Evolutionary conservation across 1,140 invertebrate genomes (phyloP), one percentile per base, ranked within the genome.

Genomic region (Choristoneura fumiferana): DNA sequence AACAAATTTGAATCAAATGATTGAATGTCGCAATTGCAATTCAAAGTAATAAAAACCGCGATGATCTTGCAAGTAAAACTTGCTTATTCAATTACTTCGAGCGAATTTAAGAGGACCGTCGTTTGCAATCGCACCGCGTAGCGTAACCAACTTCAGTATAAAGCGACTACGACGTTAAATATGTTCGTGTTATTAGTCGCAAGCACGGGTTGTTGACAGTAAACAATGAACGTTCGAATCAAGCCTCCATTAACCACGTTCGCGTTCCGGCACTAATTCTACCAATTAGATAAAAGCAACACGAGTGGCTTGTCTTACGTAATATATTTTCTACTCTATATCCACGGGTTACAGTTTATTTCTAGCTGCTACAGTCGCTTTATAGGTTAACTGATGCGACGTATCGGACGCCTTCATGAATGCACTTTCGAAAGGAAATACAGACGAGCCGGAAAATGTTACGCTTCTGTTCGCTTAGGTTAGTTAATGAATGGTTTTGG

Each of bases 211-310:
- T 29, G 17, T 49, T 49, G 43, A 49, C 43, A 22, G 40, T 18
- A 45, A 18, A 45, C 40, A 45, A 45, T n/a, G 22, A 29, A 29
- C 18, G 43, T 49, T 22, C 43, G 8, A 22, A 49, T 49, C 18
- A 45, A 45, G 15, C 43, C 6, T 8, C 43, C 12, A 29, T 33
- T 49, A 14, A 49, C 22, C 18, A 17, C 18, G 43, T 6, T 45
- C 43, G 29, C 43, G 43, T 10, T 49, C 18, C 18, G 17, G n/a
- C 9, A 49, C 43, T 49, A 33, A 49, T 49, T 49, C 43, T 6
- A 9, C 12, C 18, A 29, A 49, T 49, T 49, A 49, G 43, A 49
- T 49, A 49, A 49, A 49, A 15, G 43, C 43, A 49, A 18, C 14
- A 9, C 39, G 40, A 14, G 22, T 13, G 8, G 29, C 22, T n/a